phyloP scores from a whole-genome alignment of 2,888 invertebrate species.

The Caenorhabditis sp. region DNA sequence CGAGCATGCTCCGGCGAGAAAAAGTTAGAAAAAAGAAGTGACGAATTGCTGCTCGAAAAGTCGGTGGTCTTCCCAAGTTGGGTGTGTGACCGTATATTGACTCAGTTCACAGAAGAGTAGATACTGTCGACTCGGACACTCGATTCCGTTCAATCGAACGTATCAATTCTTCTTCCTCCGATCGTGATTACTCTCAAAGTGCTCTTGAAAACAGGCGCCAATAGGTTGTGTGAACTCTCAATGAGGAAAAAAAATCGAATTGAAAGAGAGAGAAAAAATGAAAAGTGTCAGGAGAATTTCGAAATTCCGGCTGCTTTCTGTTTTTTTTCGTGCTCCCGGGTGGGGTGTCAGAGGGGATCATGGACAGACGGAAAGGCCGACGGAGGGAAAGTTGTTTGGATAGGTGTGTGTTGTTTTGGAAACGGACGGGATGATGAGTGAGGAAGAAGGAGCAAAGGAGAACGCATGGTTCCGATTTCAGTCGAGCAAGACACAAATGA shows the following conservation, averaged over 20 bases:
- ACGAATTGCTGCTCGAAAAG: neutral
- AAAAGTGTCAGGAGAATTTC: slow-evolving; percentile 34
- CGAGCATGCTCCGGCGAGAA: slow-evolving; percentile 1
- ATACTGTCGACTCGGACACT: slow-evolving; percentile 27
- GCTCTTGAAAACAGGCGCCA: slow-evolving; percentile 33
- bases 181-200: slow-evolving; percentile 55
- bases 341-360: slow-evolving; percentile 51
- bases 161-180: neutral
- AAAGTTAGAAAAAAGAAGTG: neutral
- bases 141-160: slow-evolving; percentile 39
- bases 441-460: neutral
- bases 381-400: slow-evolving; percentile 44
- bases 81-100: slow-evolving; percentile 38
- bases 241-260: slow-evolving; percentile 21
- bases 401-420: slow-evolving; percentile 50
- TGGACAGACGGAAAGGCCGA: slow-evolving; percentile 43
- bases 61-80: neutral
- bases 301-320: slow-evolving; percentile 19
- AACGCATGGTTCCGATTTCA: neutral
- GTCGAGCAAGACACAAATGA: neutral
- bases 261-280: slow-evolving; percentile 1
- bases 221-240: slow-evolving; percentile 21
- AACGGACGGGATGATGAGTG: neutral
- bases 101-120: slow-evolving; percentile 55
- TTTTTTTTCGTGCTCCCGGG: slow-evolving; percentile 23